A percentile compares a stretch with the other conserved stretches of the same genome.
These are phyloP conservation scores for Bombylius discolor DNA, from an alignment of 2,888 invertebrate species.

Conservation along the genomic window DNA sequence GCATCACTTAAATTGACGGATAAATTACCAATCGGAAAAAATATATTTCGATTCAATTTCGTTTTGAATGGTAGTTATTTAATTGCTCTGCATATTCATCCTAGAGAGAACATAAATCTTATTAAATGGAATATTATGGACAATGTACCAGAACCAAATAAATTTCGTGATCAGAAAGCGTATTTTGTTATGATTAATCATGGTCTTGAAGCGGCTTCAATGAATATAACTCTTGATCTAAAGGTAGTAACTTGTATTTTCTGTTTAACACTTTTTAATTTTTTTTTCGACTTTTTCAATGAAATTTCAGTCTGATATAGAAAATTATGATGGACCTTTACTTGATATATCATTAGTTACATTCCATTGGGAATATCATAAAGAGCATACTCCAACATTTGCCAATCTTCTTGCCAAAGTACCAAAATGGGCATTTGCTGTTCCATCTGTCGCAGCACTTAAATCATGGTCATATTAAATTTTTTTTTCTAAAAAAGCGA, in stretches of 20 bases:
- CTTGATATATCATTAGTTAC: slow-evolving; percentile 25
- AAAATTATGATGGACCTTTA: slow-evolving; percentile 19
- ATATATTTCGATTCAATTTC: slow-evolving; percentile 18
- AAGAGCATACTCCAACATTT: slow-evolving; percentile 25
- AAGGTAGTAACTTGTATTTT: slow-evolving; percentile 13
- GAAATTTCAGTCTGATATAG: slow-evolving; percentile 16
- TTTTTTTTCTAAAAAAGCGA: not conserved
- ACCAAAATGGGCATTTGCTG: slow-evolving; percentile 25
- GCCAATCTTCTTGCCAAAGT: slow-evolving; percentile 22
- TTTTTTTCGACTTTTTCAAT: not conserved
- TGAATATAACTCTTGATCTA: slow-evolving; percentile 23
- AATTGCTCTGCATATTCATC: slow-evolving; percentile 22
- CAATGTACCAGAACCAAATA: slow-evolving; percentile 19
- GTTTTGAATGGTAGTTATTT: slow-evolving; percentile 20
- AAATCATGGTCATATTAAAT: slow-evolving; percentile 23
- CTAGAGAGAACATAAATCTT: slow-evolving; percentile 20
- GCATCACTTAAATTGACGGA: slow-evolving; percentile 16
- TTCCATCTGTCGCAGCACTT: slow-evolving; percentile 24
- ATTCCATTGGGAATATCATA: slow-evolving; percentile 24
- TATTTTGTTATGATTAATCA: slow-evolving; percentile 25
- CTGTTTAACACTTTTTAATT: not conserved
- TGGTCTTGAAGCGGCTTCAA: slow-evolving; percentile 22
- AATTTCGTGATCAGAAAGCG: slow-evolving; percentile 20
- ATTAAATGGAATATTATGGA: slow-evolving; percentile 20
- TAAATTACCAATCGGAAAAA: slow-evolving; percentile 14